A percentile compares a stretch with the other conserved stretches of the same genome.
Evolutionary conservation across 2,113 vertebrate genomes (phyloP).

Genomic region (Illadopsis cleaveri): DNA sequence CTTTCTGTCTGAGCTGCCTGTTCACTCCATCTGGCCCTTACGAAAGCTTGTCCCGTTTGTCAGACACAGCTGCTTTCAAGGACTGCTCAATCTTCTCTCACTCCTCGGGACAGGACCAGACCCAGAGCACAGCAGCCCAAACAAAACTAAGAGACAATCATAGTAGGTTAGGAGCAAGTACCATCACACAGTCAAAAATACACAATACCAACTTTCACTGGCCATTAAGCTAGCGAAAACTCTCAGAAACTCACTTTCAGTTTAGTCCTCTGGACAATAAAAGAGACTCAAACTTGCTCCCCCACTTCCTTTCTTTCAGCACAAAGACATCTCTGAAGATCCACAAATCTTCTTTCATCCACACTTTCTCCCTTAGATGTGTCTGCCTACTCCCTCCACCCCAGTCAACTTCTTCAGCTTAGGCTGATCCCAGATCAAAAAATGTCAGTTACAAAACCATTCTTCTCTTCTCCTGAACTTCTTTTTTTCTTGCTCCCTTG

Average conservation of each 20-base stretch:
- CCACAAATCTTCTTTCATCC: conserved; percentile 19
- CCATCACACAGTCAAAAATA: not conserved
- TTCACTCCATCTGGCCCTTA: not conserved
- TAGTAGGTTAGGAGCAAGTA: not conserved
- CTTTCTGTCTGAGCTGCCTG: not conserved
- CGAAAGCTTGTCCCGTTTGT: not conserved
- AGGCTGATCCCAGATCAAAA: conserved; percentile 30
- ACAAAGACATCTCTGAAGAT: conserved; percentile 43
- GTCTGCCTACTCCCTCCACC: not conserved
- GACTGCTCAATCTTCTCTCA: not conserved
- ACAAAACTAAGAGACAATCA: not conserved
- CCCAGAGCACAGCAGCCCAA: not conserved
- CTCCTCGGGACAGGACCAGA: not conserved
- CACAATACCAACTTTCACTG: not conserved
- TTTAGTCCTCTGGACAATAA: not conserved
- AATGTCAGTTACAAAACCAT: conserved; percentile 10
- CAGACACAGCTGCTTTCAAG: not conserved
- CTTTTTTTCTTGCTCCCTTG: not conserved
- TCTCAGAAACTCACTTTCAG: not conserved
- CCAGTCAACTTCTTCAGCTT: conserved; percentile 28
- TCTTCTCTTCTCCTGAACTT: not conserved
- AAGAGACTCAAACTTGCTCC: not conserved
- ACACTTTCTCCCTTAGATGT: not conserved
- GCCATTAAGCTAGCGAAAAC: not conserved
- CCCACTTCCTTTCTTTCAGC: not conserved